Evolutionary conservation across 2,113 vertebrate species (phyloP), one percentile per base, ranked within the genome.

Genomic region (Tetraodon nigroviridis): DNA sequence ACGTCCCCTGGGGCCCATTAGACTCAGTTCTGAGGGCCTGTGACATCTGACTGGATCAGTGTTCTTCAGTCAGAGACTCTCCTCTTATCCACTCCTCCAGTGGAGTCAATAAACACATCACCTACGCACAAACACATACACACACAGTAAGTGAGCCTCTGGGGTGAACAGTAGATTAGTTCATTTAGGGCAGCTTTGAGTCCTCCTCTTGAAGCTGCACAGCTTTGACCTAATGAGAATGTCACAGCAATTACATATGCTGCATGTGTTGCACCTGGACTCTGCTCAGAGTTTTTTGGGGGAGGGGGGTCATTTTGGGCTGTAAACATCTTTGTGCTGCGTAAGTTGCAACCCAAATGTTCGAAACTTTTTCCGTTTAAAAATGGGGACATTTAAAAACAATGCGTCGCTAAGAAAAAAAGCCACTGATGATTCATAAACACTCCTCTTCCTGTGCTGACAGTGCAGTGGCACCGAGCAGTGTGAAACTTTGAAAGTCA

Each of bases 401-500:
- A 54, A 55, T 17, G 41, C 49, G 0, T 1, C 3, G 21, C 61
- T 47, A 65, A 52, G 55, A 69, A 67, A 80, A 46, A 46, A 7
- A 46, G 18, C 67, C 73, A 77, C n/a, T 41, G 69, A 82, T 8
- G 69, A 76, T 67, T 69, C 18, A 60, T 76, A 82, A 85, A 87
- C 79, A 79, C 75, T 78, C 72, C 54, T 53, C 65, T 62, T 63
- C 49, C 68, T 3, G 3, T 45, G 2, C 69, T 71, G 79, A 84
- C 67, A 69, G 47, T 48, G 65, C 18, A 67, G 72, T 81, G 84
- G 86, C 86, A 85, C 69, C 81, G 65, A 80, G 64, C 82, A 55
- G 78, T 82, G 82, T 64, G 74, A 92, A 93, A 92, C 90, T 95
- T 92, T 95, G 92, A 95, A 95, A 95, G 93, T 96, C 93, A 93